Evolutionary conservation across 2,888 invertebrate species (phyloP), one percentile per base, ranked within the genome.

Genomic region (Leucophenga montana): DNA sequence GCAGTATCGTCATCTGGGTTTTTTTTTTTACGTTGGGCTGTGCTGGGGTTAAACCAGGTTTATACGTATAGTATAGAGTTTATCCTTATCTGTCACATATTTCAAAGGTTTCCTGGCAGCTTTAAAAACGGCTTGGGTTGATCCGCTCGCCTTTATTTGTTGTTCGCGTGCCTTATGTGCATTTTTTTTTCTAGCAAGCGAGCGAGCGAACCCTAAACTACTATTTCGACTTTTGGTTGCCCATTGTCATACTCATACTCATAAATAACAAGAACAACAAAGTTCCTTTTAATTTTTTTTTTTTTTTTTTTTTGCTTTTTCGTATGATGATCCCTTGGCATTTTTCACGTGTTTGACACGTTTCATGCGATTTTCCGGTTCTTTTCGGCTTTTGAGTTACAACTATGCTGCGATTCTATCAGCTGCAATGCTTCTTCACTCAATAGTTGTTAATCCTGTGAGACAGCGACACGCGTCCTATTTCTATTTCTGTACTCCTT

Each of bases 301-400:
- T 48, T n/a, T n/a, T n/a, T n/a, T n/a, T n/a, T n/a, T n/a, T n/a
- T n/a, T n/a, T 27, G 27, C 27, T 27, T 27, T 4, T 27, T 27
- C 27, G 8, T 18, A 13, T 6, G 2, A 13, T 74, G 77, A 78
- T 85, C 83, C 84, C 85, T 76, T 79, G 85, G 86, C 79, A 86
- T 85, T 86, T 86, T 85, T 84, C 86, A 85, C 85, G 86, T 85
- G 86, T 75, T 78, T 77, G 84, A 75, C 86, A 85, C 86, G 85
- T 85, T 85, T 86, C 78, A 68, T 78, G 76, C 78, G 80, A 83
- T 84, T 84, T 82, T 83, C 80, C 83, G 81, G 76, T 77, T 82
- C 79, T 53, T 48, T 70, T 67, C 59, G 68, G 66, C 75, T 22
- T 57, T 14, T 62, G 14, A 22, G 18, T 31, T 27, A 11, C n/a